Evolutionary conservation across 2,888 invertebrate species (phyloP).

Genomic region (Eledone cirrhosa): DNA sequence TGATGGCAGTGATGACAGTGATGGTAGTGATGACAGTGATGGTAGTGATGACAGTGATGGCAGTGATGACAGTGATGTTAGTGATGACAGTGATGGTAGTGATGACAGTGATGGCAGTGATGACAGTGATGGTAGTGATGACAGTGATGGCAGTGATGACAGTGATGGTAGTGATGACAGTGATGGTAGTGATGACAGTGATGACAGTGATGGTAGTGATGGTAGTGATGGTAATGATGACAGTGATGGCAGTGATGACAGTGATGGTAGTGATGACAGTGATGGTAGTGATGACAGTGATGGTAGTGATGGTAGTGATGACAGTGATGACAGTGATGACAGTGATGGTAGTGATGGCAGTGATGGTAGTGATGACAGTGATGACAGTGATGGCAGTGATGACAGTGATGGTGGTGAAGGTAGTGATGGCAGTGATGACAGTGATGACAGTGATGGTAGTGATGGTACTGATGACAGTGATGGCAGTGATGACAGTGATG

Average conservation of each 20-base stretch:
- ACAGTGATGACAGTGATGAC: neutral
- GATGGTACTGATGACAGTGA: conserved; percentile 29
- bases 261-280: conserved; percentile 1
- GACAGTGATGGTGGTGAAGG: neutral
- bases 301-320: conserved; percentile 5
- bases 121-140: conserved; percentile 1
- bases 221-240: neutral
- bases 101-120: neutral
- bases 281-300: conserved; percentile 8
- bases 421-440: neutral
- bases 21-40: conserved; percentile 1
- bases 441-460: conserved; percentile 26
- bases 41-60: conserved; percentile 3
- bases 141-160: conserved; percentile 1
- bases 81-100: neutral
- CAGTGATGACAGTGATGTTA: too few relatives aligned
- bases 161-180: conserved; percentile 7
- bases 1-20: conserved; percentile 13
- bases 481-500: conserved; percentile 30
- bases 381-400: neutral
- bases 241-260: conserved; percentile 5
- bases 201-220: conserved; percentile 1
- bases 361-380: conserved; percentile 17
- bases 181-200: neutral
- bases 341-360: neutral